Base-by-base conservation (phyloP, 2,797 vertebrate genomes). In the Podarcis lilfordi region DNA sequence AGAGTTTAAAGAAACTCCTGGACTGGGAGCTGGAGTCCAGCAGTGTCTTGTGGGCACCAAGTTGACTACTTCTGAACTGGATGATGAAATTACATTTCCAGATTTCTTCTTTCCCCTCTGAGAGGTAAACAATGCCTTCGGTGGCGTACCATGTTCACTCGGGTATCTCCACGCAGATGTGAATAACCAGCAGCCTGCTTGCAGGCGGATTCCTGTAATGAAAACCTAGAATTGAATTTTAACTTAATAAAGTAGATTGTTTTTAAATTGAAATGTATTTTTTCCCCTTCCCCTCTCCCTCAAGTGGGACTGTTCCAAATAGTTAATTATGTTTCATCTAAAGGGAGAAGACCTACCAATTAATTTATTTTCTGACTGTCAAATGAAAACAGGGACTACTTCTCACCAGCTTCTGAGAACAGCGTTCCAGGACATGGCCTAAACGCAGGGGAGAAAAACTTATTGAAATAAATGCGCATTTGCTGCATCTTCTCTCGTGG, bases 241-340 rank as follows among this genome's bases (percentile, higher is more conserved):
- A 92, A 92, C 78, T 94, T 89, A 91, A 93, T 94, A 80, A 91
- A 89, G 87, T 81, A 87, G 85, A 93, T 94, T 82, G 37, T 59
- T 90, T 78, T 95, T 95, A 95, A 93, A 95, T 93, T 94, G 89
- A 91, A 89, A 90, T 90, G 50, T 78, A 21, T 84, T 80, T 64
- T 76, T 50, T 15, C 64, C 27, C 11, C 3, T 1, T 15, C 9
- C 61, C 72, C 50, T 25, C 50, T 32, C 10, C 10, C 27, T 92
- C 82, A 87, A 23, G 88, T 89, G 88, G 82, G 86, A 93, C 87
- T 87, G 64, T 93, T 80, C 78, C n/a, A 9, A 82, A 86, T 90
- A 91, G 93, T 95, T 94, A 93, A 94, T 95, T 95, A 88, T 32
- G 83, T 93, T 95, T 91, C 15, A 80, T 84, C 90, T 45, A 90